phyloP scores from a whole-genome alignment of 1,140 invertebrate genomes.

The Linepithema humile region DNA sequence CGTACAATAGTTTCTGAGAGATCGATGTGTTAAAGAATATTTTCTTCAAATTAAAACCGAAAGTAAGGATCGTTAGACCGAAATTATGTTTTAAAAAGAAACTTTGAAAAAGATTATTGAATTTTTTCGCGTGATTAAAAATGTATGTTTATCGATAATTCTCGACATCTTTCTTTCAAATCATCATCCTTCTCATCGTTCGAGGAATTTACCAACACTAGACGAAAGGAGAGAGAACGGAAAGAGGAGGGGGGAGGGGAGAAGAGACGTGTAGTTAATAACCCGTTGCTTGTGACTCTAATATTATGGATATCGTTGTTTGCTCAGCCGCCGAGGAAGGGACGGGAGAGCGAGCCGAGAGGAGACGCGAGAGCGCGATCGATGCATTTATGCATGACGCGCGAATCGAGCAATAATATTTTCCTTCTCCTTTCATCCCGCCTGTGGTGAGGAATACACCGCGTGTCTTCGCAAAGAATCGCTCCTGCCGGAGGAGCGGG shows the following conservation, averaged over 20 bases:
- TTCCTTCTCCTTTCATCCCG: constrained; percentile 70
- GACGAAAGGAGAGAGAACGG: constrained; percentile 18
- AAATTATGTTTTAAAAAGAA: background rate
- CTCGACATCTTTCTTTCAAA: background rate
- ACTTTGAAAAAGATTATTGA: background rate
- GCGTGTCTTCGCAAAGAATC: constrained; percentile 30
- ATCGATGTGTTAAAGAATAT: background rate
- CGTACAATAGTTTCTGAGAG: background rate
- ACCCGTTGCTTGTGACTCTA: constrained; percentile 71
- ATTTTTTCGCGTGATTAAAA: background rate
- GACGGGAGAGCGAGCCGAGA: constrained; percentile 56
- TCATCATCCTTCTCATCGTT: background rate
- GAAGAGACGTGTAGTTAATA: constrained; percentile 61
- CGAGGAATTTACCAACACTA: constrained; percentile 11
- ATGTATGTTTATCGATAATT: background rate
- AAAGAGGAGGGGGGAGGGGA: background rate
- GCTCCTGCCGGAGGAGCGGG: background rate
- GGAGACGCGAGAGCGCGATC: constrained; percentile 66
- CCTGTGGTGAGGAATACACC: constrained; percentile 15
- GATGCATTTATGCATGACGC: constrained; percentile 77
- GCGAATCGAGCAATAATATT: constrained; percentile 76
- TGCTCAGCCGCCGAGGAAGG: constrained; percentile 67
- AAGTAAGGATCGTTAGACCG: background rate
- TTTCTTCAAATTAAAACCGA: background rate
- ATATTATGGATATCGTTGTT: constrained; percentile 73